These are phyloP conservation scores for Chelonia mydas DNA, from an alignment of 2,797 vertebrate species.

Conservation along the genomic window DNA sequence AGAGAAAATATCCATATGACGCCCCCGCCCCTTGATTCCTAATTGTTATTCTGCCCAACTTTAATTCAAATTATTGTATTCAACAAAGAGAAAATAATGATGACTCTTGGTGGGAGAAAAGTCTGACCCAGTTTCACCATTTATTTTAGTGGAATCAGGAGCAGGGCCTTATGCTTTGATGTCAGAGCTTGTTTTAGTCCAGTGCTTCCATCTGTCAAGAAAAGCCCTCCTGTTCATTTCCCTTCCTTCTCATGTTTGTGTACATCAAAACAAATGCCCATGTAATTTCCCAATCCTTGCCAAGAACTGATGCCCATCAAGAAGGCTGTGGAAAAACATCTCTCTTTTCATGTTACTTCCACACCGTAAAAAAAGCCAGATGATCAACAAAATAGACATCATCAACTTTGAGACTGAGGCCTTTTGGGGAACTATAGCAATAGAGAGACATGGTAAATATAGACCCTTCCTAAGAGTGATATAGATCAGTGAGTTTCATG, in stretches of 20 bases:
- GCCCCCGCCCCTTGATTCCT: neutral
- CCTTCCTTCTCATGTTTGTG: fast-evolving
- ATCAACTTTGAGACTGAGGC: neutral
- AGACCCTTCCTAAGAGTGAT: neutral
- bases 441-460: neutral
- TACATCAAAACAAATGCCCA: neutral
- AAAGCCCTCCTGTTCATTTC: neutral
- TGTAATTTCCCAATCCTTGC: neutral
- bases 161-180: neutral
- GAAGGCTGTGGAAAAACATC: neutral
- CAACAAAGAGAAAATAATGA: neutral
- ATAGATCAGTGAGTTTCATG: neutral
- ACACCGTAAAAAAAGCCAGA: neutral
- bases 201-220: neutral
- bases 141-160: neutral
- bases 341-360: neutral
- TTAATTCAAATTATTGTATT: neutral
- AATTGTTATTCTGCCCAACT: neutral
- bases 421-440: neutral
- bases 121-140: neutral
- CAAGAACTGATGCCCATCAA: neutral
- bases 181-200: neutral
- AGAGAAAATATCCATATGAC: neutral
- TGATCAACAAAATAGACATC: neutral
- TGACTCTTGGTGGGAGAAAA: neutral